A percentile compares a stretch with the other conserved stretches of the same genome.
phyloP scores from a whole-genome alignment of 2,113 vertebrate species.

The Telmatochromis bifrenatus region DNA sequence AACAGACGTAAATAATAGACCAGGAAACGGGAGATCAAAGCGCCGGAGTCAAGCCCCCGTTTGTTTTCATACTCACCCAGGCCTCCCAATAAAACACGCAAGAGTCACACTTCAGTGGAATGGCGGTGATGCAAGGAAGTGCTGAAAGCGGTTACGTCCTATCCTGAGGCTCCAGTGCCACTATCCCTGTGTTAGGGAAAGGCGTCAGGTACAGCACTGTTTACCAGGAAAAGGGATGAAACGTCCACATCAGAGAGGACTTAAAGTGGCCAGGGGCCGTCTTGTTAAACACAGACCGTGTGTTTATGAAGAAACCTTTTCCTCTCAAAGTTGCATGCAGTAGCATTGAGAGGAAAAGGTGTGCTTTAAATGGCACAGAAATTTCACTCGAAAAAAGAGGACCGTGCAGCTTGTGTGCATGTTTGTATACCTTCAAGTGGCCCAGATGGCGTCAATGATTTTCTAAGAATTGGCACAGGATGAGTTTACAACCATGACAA shows the following conservation, averaged over 20 bases:
- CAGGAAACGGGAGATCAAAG: constrained; percentile 80
- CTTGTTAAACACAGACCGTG: constrained; percentile 48
- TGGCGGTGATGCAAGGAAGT: constrained; percentile 62
- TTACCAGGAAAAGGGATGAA: constrained; percentile 71
- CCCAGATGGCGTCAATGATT: constrained; percentile 1
- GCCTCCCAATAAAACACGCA: constrained; percentile 72
- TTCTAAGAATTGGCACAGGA: constrained; percentile 43
- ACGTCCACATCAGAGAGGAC: constrained; percentile 48
- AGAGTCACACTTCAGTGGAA: constrained; percentile 56
- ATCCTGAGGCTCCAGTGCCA: constrained; percentile 71
- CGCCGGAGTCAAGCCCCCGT: constrained; percentile 52
- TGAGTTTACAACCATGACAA: constrained; percentile 26
- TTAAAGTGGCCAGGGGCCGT: constrained; percentile 13
- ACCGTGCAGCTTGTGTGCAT: background rate
- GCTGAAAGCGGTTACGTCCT: constrained; percentile 64
- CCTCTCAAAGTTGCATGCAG: background rate
- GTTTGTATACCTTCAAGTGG: background rate
- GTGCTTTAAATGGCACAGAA: background rate
- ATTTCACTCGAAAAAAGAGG: background rate
- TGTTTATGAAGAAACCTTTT: constrained; percentile 43
- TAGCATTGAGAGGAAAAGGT: background rate
- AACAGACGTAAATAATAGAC: constrained; percentile 75
- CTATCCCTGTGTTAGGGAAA: constrained; percentile 62
- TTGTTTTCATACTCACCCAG: constrained; percentile 73
- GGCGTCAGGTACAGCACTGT: constrained; percentile 60